Base-by-base conservation (phyloP, 1,140 invertebrate species). In the Campoletis sonorensis region DNA sequence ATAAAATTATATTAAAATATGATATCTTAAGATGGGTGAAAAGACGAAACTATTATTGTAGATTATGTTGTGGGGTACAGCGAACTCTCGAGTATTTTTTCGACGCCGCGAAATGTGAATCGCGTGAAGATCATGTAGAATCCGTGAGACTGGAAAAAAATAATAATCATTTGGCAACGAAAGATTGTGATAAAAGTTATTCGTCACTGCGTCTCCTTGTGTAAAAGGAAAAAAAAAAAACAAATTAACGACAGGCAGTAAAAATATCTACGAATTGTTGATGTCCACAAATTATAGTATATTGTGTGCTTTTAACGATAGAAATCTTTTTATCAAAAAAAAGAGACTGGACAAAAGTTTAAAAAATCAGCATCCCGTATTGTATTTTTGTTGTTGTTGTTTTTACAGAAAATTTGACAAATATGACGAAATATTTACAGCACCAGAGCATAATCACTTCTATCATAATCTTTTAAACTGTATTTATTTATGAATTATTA, bases 181-280 rank as follows among this genome's bases (percentile, higher is more conserved):
- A 58, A 58, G 54, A 58, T 58, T 58, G 54, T 58, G 54, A 58
- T 58, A 58, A 58, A 58, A 58, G 54, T 58, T n/a, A 21, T 8
- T 58, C 5, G 54, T 58, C 5, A 18, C 54, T 21, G 21, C 54
- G 11, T n/a, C 5, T 58, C 5, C 54, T 23, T 23, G 21, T 58
- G 3, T 18, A 58, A 58, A 58, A 10, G 21, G 5, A 8, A 58
- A 58, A n/a, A 58, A 58, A 7, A 37, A 37, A 4, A 37, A 37
- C 10, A 37, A 37, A 37, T 4, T 37, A 37, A 45, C 8, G 40
- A 45, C 40, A 45, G 5, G 40, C 40, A 45, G 40, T 45, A 45
- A 45, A 45, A 45, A 11, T 45, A 45, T 45, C 40, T 45, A 45
- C 40, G 40, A 45, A 45, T 10, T 45, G 40, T 45, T 45, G 40